These are phyloP conservation scores for Crematogaster levior DNA, from an alignment of 2,888 invertebrate species.

Conservation along the genomic window DNA sequence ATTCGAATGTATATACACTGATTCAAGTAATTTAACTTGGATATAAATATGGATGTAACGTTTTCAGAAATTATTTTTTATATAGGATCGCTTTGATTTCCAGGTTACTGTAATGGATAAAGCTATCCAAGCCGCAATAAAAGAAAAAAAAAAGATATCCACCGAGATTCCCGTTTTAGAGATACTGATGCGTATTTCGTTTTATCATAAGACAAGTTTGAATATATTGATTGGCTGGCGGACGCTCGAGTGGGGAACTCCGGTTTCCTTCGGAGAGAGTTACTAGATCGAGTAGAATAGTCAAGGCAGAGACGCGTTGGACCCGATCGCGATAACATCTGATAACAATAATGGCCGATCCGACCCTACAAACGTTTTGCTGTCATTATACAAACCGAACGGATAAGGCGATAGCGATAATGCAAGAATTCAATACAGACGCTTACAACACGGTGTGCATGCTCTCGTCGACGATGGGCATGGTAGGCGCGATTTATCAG, in stretches of 20 bases:
- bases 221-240: background rate
- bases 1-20: conserved; percentile 2
- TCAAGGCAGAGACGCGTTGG: background rate
- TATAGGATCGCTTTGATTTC: conserved; percentile 3
- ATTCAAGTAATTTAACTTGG: background rate
- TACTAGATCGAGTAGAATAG: conserved; percentile 22
- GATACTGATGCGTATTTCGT: background rate
- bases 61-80: conserved; percentile 9
- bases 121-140: conserved; percentile 5
- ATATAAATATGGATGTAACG: background rate
- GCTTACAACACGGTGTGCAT: conserved; percentile 92
- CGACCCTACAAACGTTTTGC: conserved; percentile 94
- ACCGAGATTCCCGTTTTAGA: background rate
- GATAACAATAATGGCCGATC: conserved; percentile 89
- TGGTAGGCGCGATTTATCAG: conserved; percentile 92
- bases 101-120: background rate
- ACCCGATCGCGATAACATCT: conserved; percentile 78
- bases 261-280: conserved; percentile 1
- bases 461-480: conserved; percentile 91
- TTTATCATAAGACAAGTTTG: background rate
- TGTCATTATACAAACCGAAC: conserved; percentile 90
- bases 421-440: conserved; percentile 91
- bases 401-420: conserved; percentile 89
- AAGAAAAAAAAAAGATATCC: background rate
- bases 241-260: background rate